These are phyloP conservation scores for Daubentonia madagascariensis DNA, from an alignment of 2,113 vertebrate genomes.

Conservation along the genomic window DNA sequence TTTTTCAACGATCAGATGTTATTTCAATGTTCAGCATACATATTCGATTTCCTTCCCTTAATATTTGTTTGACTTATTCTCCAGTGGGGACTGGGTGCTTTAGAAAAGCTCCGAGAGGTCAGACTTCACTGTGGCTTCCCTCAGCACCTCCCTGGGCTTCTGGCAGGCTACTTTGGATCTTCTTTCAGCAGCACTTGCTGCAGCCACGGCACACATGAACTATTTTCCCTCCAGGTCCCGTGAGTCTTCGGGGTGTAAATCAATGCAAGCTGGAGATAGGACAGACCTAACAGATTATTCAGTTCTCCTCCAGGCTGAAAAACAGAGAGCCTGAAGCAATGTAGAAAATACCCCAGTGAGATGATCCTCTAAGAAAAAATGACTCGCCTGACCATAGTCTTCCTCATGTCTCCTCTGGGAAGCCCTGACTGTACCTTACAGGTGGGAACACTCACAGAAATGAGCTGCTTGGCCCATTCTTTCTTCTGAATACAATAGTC, in stretches of 20 bases:
- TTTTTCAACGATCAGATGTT: conserved; percentile 44
- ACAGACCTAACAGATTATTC: conserved; percentile 50
- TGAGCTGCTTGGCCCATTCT: not conserved
- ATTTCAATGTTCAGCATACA: conserved; percentile 54
- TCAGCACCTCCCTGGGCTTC: conserved; percentile 55
- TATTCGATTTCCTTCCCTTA: conserved; percentile 68
- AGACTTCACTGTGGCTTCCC: conserved; percentile 20
- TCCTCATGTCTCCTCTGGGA: accelerated
- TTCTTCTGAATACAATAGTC: not conserved
- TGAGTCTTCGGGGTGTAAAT: conserved; percentile 77
- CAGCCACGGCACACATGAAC: conserved; percentile 39
- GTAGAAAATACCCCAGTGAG: too few species aligned
- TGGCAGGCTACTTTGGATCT: not conserved
- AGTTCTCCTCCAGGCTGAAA: not conserved
- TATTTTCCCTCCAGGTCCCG: conserved; percentile 59
- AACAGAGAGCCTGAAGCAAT: not conserved
- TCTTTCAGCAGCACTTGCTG: conserved; percentile 48
- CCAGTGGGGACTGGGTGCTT: conserved; percentile 38
- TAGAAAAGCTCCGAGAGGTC: conserved; percentile 42
- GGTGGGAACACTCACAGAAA: not conserved
- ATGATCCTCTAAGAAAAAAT: not conserved
- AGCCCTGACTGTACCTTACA: not conserved
- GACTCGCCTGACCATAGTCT: too few species aligned
- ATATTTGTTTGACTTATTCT: conserved; percentile 73
- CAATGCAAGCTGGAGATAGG: conserved; percentile 70